Conservation (phyloP, 2,797 vertebrate species). For the Myotis myotis region DNA sequence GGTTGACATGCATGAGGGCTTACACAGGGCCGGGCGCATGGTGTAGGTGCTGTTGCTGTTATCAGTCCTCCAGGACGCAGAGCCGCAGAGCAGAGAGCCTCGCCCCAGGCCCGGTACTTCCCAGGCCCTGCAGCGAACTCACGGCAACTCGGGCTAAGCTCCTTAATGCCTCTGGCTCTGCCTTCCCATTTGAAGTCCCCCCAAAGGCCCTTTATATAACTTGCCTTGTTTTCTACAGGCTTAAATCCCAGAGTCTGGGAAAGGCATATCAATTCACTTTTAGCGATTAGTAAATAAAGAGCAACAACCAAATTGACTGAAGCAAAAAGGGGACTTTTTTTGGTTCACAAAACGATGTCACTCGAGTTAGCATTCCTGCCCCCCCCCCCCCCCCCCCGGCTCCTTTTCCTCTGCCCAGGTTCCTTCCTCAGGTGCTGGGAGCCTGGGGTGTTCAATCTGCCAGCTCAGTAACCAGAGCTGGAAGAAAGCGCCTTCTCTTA, state of each 20-base stretch:
- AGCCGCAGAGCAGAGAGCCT: background rate
- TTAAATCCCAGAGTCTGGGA: background rate
- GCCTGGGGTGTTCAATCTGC: background rate
- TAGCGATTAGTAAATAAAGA: background rate
- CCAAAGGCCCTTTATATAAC: background rate
- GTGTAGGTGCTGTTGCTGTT: background rate
- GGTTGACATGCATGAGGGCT: background rate
- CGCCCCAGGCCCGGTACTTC: background rate
- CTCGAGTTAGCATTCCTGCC: background rate
- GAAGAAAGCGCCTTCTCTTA: background rate
- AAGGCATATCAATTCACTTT: background rate
- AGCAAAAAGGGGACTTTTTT: background rate
- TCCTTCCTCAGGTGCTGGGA: background rate
- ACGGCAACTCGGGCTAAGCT: background rate
- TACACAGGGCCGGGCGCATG: background rate
- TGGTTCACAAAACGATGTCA: background rate
- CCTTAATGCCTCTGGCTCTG: background rate
- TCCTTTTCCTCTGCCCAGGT: background rate
- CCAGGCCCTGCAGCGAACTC: background rate
- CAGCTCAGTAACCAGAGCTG: background rate
- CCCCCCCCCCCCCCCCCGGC: accelerated
- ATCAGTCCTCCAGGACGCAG: accelerated
- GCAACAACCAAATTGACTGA: background rate
- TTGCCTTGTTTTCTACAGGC: background rate
- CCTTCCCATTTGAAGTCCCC: background rate